Conservation (phyloP, 1,140 invertebrate species). For the Drosophila aff. region DNA sequence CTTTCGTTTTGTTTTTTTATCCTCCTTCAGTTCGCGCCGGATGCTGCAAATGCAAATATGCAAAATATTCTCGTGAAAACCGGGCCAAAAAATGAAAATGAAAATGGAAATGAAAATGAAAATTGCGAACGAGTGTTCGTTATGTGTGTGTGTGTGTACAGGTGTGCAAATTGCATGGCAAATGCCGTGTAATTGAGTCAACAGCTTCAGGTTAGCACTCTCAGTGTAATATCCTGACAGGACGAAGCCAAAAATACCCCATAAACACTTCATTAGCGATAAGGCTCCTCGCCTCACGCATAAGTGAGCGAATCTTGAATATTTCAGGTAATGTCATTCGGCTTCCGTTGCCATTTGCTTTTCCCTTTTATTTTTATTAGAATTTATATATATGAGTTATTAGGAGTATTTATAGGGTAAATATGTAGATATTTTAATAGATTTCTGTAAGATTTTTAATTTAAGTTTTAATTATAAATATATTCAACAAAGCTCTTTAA, state of each 20-base stretch:
- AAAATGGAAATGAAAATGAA: conserved; percentile 68
- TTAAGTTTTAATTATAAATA: neutral
- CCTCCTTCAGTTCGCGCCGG: conserved; percentile 50
- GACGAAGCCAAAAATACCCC: conserved; percentile 1
- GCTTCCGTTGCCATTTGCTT: neutral
- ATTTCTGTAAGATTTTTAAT: neutral
- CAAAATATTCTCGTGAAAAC: conserved; percentile 73
- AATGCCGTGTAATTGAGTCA: conserved; percentile 79
- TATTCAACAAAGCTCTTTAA: neutral
- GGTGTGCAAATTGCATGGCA: conserved; percentile 60
- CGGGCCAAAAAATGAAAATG: conserved; percentile 24
- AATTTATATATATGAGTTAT: neutral
- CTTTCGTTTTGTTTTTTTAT: neutral
- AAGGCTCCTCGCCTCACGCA: conserved; percentile 2
- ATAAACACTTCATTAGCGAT: conserved; percentile 46
- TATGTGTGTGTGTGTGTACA: no score
- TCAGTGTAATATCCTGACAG: conserved; percentile 37
- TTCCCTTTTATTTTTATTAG: neutral
- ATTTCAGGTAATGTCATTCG: conserved; percentile 4
- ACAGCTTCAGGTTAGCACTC: conserved; percentile 44
- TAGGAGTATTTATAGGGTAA: no score
- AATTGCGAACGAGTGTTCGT: conserved; percentile 43
- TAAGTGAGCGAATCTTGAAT: conserved; percentile 16
- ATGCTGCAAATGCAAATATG: conserved; percentile 79
- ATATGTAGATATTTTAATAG: neutral